Conservation (phyloP, 2,113 vertebrate species). For the Calyptomena viridis region DNA sequence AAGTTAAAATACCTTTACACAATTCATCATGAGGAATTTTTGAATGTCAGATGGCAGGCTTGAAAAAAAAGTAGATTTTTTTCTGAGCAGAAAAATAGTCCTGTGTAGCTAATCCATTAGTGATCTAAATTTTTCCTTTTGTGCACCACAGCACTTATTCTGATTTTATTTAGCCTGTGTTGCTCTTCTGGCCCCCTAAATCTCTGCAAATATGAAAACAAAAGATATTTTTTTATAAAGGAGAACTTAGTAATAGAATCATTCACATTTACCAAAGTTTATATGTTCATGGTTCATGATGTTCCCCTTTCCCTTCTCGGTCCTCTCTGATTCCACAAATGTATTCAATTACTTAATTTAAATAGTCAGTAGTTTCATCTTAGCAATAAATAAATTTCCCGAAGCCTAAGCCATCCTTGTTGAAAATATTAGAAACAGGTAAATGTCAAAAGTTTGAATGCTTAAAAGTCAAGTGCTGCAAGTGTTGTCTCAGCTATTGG, state of each 20-base stretch:
- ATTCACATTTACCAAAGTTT: not conserved
- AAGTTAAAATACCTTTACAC: slow-evolving; percentile 6
- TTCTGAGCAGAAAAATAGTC: not conserved
- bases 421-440: not conserved
- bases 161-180: not conserved
- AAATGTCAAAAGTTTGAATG: not conserved
- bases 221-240: not conserved
- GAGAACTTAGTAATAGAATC: not conserved
- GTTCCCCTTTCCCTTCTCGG: not conserved
- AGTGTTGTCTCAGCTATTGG: not conserved
- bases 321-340: not conserved
- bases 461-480: not conserved
- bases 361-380: not conserved
- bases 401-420: not conserved
- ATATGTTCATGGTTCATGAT: not conserved
- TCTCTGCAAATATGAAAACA: not conserved
- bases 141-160: not conserved
- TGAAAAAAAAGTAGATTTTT: not conserved
- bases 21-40: slow-evolving; percentile 5
- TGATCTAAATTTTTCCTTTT: slow-evolving; percentile 12
- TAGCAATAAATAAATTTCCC: not conserved
- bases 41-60: not conserved
- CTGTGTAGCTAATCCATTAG: not conserved
- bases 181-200: not conserved
- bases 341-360: not conserved